phyloP scores from a whole-genome alignment of 2,797 vertebrate species.

The Hybognathus amarus region DNA sequence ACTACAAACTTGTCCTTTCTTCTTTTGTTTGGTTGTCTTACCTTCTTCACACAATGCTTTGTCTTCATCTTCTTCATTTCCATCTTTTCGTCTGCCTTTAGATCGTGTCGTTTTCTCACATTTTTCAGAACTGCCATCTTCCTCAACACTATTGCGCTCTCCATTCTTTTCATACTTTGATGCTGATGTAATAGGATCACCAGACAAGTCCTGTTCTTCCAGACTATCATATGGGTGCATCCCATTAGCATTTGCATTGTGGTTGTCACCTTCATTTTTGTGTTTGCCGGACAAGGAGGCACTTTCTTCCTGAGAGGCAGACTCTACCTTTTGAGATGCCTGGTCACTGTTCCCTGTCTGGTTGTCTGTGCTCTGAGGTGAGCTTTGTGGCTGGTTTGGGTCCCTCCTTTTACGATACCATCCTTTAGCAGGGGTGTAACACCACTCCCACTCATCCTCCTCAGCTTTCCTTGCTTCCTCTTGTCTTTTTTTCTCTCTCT shows the following conservation, averaged over 20 bases:
- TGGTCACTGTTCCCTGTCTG: constrained; percentile 10
- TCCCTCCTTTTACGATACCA: constrained; percentile 56
- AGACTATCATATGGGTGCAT: constrained; percentile 12
- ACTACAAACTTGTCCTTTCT: constrained; percentile 59
- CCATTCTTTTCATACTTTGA: constrained; percentile 22
- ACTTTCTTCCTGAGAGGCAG: constrained; percentile 9
- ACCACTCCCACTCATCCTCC: constrained; percentile 57
- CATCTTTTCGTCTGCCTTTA: constrained; percentile 54
- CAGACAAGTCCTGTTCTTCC: constrained; percentile 47
- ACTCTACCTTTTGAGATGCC: constrained; percentile 4
- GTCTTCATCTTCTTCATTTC: constrained; percentile 23
- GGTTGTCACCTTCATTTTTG: constrained; percentile 8
- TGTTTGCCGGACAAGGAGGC: neutral
- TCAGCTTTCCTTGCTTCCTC: constrained; percentile 51
- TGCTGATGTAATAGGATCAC: constrained; percentile 30
- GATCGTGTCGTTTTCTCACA: constrained; percentile 26
- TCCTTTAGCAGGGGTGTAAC: constrained; percentile 52
- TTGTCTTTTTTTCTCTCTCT: constrained; percentile 53
- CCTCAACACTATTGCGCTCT: neutral
- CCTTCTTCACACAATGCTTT: constrained; percentile 13
- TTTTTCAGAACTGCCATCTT: constrained; percentile 20
- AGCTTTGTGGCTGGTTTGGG: constrained; percentile 40
- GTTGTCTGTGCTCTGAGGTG: neutral
- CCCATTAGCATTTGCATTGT: constrained; percentile 11
- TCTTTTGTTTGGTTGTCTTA: constrained; percentile 54